A percentile compares a stretch with the other conserved stretches of the same genome.
phyloP scores from a whole-genome alignment of 2,888 invertebrate genomes.

The Thera obeliscata region DNA sequence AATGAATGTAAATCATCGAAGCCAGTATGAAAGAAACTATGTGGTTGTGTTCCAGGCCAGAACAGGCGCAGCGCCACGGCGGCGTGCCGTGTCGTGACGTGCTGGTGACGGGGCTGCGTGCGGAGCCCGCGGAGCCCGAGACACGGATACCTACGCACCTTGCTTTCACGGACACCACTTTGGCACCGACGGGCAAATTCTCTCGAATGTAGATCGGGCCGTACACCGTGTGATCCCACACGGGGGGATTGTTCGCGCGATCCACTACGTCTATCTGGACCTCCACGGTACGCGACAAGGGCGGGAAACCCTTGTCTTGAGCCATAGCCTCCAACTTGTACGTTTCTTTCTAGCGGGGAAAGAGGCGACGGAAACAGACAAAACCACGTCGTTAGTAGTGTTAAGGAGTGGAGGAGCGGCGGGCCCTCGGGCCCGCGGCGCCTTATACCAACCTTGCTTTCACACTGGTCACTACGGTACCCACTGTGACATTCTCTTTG shows the following conservation, averaged over 20 bases:
- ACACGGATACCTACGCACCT: conserved; percentile 92
- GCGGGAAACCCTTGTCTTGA: conserved; percentile 98
- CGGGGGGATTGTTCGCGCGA: conserved; percentile 98
- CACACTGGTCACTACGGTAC: conserved; percentile 98
- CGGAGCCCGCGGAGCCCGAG: conserved; percentile 80
- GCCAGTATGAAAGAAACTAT: conserved; percentile 17
- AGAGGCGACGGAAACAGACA: conserved; percentile 87
- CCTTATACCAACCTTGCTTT: conserved; percentile 97
- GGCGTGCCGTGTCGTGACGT: conserved; percentile 64
- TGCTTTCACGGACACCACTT: conserved; percentile 99
- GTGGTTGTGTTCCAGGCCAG: conserved; percentile 25
- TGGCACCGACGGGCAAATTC: conserved; percentile 98
- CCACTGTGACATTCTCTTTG: conserved; percentile 99
- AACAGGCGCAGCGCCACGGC: not conserved
- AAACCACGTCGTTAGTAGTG: conserved; percentile 88
- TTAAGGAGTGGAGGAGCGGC: conserved; percentile 82
- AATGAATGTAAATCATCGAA: conserved; percentile 7
- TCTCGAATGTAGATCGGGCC: conserved; percentile 99
- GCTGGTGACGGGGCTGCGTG: conserved; percentile 85
- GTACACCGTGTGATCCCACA: conserved; percentile 98
- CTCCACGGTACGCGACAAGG: conserved; percentile 97
- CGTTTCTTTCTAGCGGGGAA: conserved; percentile 94
- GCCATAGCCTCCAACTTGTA: conserved; percentile 99
- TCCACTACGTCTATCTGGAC: conserved; percentile 99
- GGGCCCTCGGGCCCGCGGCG: conserved; percentile 80